Conservation (phyloP, 1,140 invertebrate genomes). For the Drosophila sechellia region DNA sequence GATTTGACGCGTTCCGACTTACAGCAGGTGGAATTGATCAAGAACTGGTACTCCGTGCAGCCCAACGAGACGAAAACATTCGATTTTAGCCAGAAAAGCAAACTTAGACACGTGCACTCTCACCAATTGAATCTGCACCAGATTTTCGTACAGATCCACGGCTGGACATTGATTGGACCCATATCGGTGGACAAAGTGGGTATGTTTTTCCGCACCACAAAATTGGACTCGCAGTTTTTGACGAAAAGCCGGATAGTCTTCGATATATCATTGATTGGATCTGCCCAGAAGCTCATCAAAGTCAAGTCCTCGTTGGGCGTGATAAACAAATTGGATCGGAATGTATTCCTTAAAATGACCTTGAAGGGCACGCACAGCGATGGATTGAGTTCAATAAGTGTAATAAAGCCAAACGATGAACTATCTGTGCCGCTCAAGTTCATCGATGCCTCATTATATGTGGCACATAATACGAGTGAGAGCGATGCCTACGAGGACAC, state of each 20-base stretch:
- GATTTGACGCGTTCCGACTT: slow-evolving; percentile 70
- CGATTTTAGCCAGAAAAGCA: slow-evolving; percentile 92
- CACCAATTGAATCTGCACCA: slow-evolving; percentile 93
- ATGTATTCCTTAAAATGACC: slow-evolving; percentile 90
- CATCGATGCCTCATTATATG: slow-evolving; percentile 68
- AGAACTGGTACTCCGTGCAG: slow-evolving; percentile 89
- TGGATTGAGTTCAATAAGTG: slow-evolving; percentile 35
- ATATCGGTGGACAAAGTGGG: slow-evolving; percentile 98
- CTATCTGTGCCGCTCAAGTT: slow-evolving; percentile 81
- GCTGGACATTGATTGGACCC: slow-evolving; percentile 94
- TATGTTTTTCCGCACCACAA: slow-evolving; percentile 94
- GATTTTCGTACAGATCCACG: slow-evolving; percentile 93
- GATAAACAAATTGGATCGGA: slow-evolving; percentile 90
- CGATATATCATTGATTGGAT: slow-evolving; percentile 95
- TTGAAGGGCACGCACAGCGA: slow-evolving; percentile 74
- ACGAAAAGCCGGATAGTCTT: slow-evolving; percentile 91
- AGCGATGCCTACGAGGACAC: slow-evolving; percentile 51
- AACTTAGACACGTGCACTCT: slow-evolving; percentile 91
- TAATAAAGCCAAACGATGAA: slow-evolving; percentile 58
- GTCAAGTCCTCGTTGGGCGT: slow-evolving; percentile 95
- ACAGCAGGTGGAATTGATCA: slow-evolving; percentile 65
- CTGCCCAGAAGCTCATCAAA: slow-evolving; percentile 97
- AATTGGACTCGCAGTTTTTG: slow-evolving; percentile 85
- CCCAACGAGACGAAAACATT: slow-evolving; percentile 91
- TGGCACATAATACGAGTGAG: slow-evolving; percentile 51